Base-by-base conservation (phyloP, 2,888 invertebrate species). In the Tribolium freemani region DNA sequence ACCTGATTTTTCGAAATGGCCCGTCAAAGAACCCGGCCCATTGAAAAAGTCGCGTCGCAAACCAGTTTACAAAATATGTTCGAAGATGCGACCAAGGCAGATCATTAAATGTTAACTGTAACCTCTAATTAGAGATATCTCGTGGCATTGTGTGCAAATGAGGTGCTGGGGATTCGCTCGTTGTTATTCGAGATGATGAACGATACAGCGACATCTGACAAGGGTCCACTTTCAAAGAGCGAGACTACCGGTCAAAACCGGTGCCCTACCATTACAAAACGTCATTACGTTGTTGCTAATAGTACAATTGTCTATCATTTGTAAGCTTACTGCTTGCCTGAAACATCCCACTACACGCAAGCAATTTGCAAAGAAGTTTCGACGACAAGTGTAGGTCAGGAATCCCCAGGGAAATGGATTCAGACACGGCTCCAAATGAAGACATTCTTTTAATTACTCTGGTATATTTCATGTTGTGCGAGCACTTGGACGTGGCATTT, bases 101-200 rank as follows among this genome's bases (percentile, higher is more conserved):
- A 80, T 82, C 82, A 82, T 83, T 82, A 83, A 82, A 82, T 79
- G 82, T 75, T 82, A 82, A 82, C 83, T 82, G 82, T 82, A 82
- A 80, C 82, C 80, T 77, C 79, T 82, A 83, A 83, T 83, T 82
- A 83, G 78, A 80, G 80, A 81, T 79, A 78, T 81, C 79, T 75
- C 75, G 63, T 79, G 70, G 81, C 77, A 82, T 83, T 83, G 83
- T 83, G 83, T 83, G 83, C 80, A 83, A 83, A 83, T 82, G 81
- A 81, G 78, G 79, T 76, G 72, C 77, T 68, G 66, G 60, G 56
- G 71, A 69, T 75, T 75, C 76, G 74, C 76, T 74, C 73, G 72
- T 66, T 75, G 77, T 76, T 60, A 70, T 76, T 68, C 71, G 72
- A 77, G 76, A 79, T 79, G 79, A 79, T 76, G 71, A 61, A 79